Conservation (phyloP, 1,140 invertebrate genomes). For the Agraylea sexmaculata region DNA sequence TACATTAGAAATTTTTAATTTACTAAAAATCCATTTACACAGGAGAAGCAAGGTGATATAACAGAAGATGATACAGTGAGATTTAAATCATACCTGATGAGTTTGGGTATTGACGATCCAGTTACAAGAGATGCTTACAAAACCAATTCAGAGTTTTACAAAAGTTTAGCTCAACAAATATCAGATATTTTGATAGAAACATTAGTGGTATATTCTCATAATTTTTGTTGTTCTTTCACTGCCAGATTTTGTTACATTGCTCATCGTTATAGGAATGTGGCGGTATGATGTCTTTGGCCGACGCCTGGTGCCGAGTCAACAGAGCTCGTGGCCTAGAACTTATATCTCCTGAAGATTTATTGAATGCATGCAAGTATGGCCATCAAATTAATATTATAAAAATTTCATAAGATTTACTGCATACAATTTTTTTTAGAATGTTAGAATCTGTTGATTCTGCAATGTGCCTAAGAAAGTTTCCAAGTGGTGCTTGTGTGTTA, state of each 20-base stretch:
- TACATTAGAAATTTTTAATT: no score
- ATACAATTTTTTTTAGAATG: constrained; percentile 28
- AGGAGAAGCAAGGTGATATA: constrained; percentile 90
- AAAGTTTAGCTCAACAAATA: constrained; percentile 78
- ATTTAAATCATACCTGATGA: constrained; percentile 93
- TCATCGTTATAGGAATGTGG: constrained; percentile 68
- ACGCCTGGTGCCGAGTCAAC: constrained; percentile 94
- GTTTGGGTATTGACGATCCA: constrained; percentile 93
- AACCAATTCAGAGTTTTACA: constrained; percentile 77
- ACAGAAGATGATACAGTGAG: constrained; percentile 94
- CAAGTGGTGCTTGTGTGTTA: constrained; percentile 83
- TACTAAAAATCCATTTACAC: no score
- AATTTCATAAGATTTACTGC: background rate
- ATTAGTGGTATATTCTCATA: constrained; percentile 60
- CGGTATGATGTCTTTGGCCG: constrained; percentile 92
- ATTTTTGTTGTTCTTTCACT: no score
- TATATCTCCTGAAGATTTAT: constrained; percentile 86
- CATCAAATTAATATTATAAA: background rate
- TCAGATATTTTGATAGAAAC: constrained; percentile 69
- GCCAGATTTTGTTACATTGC: no score
- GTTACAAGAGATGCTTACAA: constrained; percentile 86
- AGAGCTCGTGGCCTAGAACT: constrained; percentile 78
- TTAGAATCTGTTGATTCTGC: constrained; percentile 54
- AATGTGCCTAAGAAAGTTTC: constrained; percentile 70
- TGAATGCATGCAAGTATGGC: constrained; percentile 75